Evolutionary conservation across 2,113 vertebrate genomes (phyloP).

Genomic region (Prunella himalayana): DNA sequence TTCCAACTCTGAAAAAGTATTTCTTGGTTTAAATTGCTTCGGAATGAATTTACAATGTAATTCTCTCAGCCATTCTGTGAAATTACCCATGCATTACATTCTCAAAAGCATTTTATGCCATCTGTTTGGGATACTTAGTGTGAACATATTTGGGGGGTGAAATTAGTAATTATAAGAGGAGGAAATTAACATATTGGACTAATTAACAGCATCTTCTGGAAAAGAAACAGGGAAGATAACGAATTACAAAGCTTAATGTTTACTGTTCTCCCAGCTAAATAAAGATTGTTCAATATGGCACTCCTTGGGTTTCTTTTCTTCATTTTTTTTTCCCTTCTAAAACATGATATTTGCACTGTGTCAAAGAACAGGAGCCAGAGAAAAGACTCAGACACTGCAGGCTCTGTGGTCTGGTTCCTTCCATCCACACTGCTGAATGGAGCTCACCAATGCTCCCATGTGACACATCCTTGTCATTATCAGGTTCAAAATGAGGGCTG

Average conservation of each 20-base stretch:
- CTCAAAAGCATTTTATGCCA: conserved; percentile 33
- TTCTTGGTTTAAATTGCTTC: neutral
- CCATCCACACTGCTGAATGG: neutral
- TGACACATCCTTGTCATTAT: neutral
- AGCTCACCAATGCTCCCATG: neutral
- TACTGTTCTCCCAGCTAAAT: conserved; percentile 40
- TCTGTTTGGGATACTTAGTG: conserved; percentile 18
- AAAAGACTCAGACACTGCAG: neutral
- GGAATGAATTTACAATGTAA: neutral
- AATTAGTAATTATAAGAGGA: conserved; percentile 17
- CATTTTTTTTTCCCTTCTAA: neutral
- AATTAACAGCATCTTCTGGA: conserved; percentile 50
- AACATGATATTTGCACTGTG: neutral
- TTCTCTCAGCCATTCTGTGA: conserved; percentile 6
- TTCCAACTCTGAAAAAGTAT: neutral
- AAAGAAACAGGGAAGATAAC: conserved; percentile 24
- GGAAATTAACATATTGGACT: conserved; percentile 52
- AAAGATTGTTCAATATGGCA: conserved; percentile 18
- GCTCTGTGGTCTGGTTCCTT: neutral
- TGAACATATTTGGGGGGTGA: conserved; percentile 19
- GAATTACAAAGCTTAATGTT: conserved; percentile 13
- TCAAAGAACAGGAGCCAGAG: neutral
- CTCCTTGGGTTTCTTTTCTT: neutral
- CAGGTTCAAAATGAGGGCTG: neutral
- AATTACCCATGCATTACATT: conserved; percentile 11